These are phyloP conservation scores for Trypoxylus dichotomus DNA, from an alignment of 1,140 invertebrate genomes.

Conservation along the genomic window DNA sequence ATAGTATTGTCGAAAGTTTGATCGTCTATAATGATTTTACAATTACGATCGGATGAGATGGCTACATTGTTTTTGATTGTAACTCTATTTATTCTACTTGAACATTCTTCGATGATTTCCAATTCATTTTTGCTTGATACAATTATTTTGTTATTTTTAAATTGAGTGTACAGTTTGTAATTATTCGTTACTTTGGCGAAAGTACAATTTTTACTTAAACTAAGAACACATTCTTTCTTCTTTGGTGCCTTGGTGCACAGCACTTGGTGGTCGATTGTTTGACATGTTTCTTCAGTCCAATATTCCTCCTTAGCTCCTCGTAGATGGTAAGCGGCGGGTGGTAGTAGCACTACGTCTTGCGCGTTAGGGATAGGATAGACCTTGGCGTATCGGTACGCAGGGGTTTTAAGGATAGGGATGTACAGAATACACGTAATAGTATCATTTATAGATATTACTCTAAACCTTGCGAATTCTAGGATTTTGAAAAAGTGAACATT, in stretches of 20 bases:
- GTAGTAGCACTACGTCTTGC: background rate
- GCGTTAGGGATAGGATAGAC: background rate
- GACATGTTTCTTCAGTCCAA: constrained; percentile 27
- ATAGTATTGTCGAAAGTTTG: background rate
- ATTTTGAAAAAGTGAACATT: background rate
- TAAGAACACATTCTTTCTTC: background rate
- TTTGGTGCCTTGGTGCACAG: background rate
- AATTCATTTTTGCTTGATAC: background rate
- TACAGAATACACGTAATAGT: constrained; percentile 33
- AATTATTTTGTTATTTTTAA: background rate
- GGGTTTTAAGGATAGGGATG: background rate
- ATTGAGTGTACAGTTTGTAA: constrained; percentile 25
- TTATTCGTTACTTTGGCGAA: constrained; percentile 10
- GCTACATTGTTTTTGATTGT: background rate
- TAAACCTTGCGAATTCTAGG: constrained; percentile 23
- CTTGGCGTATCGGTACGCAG: background rate
- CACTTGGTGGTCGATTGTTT: background rate
- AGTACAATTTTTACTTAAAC: background rate
- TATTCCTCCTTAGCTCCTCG: background rate
- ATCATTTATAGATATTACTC: background rate
- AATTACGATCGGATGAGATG: background rate
- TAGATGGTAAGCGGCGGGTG: constrained; percentile 16
- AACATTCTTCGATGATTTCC: background rate
- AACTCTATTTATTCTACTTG: background rate
- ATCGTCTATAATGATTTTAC: background rate